Conservation (phyloP, 2,113 vertebrate genomes). For the Muntiacus reevesi region DNA sequence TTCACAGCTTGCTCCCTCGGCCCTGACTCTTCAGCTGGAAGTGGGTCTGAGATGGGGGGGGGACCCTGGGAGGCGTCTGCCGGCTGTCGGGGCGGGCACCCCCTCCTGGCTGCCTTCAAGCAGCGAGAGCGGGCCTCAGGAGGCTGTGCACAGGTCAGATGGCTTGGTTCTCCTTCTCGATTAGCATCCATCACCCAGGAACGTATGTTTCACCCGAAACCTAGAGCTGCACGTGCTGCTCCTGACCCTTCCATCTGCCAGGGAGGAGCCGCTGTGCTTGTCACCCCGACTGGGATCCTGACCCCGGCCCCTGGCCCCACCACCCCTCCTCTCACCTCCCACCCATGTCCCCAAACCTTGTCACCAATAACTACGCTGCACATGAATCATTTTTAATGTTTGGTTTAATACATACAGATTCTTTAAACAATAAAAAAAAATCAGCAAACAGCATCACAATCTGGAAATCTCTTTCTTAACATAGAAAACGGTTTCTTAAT, state of each 20-base stretch:
- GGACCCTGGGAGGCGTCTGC: background rate
- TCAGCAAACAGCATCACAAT: slow-evolving; percentile 84
- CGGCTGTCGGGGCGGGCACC: background rate
- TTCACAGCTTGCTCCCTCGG: rapidly evolving
- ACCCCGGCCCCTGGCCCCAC: background rate
- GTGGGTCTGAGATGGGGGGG: rapidly evolving
- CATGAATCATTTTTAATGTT: slow-evolving; percentile 81
- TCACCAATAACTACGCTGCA: slow-evolving; percentile 66
- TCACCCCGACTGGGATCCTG: background rate
- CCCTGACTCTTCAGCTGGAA: background rate
- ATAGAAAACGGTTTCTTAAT: slow-evolving; percentile 82
- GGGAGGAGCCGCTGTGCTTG: background rate
- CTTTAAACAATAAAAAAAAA: slow-evolving; percentile 83
- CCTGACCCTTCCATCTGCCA: background rate
- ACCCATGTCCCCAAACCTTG: background rate
- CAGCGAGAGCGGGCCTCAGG: background rate
- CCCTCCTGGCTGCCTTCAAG: background rate
- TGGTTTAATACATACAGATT: slow-evolving; percentile 80
- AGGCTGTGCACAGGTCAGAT: background rate
- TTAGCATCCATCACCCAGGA: background rate
- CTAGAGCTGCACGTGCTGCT: background rate
- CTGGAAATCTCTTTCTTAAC: slow-evolving; percentile 85
- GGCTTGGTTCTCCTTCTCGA: background rate
- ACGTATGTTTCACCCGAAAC: background rate
- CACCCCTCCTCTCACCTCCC: slow-evolving; percentile 5